Evolutionary conservation across 1,140 invertebrate genomes (phyloP).

Genomic region (Ceratoteleas bidentatus): DNA sequence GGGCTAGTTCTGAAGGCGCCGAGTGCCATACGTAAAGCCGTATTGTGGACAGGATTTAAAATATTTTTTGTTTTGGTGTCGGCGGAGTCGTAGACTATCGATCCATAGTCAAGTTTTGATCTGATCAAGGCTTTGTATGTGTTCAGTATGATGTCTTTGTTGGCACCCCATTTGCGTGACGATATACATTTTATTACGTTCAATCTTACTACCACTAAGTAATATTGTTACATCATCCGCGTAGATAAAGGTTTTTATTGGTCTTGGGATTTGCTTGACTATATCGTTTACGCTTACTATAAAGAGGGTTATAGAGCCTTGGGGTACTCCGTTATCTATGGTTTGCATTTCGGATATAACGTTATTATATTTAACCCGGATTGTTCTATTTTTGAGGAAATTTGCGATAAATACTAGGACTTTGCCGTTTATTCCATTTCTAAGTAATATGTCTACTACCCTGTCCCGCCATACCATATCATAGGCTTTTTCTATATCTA

Average conservation of each 20-base stretch:
- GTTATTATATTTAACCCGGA: constrained; percentile 24
- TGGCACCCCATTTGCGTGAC: neutral
- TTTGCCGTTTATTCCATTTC: neutral
- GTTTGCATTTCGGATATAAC: too few relatives aligned
- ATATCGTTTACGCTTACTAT: constrained; percentile 49
- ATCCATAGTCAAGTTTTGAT: neutral
- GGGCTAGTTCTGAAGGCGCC: neutral
- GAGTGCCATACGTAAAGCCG: neutral
- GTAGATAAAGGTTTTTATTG: constrained; percentile 13
- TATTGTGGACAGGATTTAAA: neutral
- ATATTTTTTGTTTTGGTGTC: neutral
- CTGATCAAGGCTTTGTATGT: neutral
- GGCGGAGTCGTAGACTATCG: neutral
- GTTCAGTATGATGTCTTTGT: neutral
- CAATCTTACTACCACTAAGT: constrained; percentile 9
- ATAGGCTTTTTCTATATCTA: neutral
- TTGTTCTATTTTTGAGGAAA: constrained; percentile 4
- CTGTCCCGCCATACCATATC: neutral
- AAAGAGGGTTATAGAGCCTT: constrained; percentile 68
- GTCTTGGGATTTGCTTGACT: neutral
- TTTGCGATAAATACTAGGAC: neutral
- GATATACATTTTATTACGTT: neutral
- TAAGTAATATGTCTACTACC: neutral
- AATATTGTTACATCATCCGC: constrained; percentile 35
- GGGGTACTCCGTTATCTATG: constrained; percentile 48